Evolutionary conservation across 2,113 vertebrate genomes (phyloP), one percentile per base, ranked within the genome.

Genomic region (Dasypus novemcinctus): DNA sequence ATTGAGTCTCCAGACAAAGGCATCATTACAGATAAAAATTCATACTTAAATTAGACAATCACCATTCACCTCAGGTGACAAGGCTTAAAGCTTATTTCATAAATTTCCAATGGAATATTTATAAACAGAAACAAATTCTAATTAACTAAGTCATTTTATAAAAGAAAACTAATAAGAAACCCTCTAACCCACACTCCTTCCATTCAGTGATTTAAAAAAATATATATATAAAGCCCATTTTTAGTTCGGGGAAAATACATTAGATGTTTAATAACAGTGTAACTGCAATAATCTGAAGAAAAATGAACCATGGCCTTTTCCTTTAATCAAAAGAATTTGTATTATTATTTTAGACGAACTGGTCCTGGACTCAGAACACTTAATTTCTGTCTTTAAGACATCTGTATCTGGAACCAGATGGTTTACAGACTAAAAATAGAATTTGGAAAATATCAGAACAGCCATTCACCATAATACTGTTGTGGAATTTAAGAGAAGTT

Each of bases 71-170:
- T 93, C 61, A 69, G 68, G 68, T 87, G 97, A 97, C 87, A 96
- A 95, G 95, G 84, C 93, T 96, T 97, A 93, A 96, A 80, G 36
- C 89, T 97, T 95, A 96, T 96, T 97, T 95, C 96, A 98, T 94
- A 98, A 96, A 95, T 96, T 96, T 93, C 66, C n/a, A 93, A 97
- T 95, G 38, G 97, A 98, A 96, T 97, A 97, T 96, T 98, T 97
- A 97, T 97, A 97, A 97, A 94, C 0, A 1, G 95, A 98, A 97
- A 97, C 97, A 97, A 96, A 96, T 97, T 98, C 97, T 97, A 97
- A 98, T 97, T 97, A 98, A 96, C 87, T 93, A 94, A 96, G 59
- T 82, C 84, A 96, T 95, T 95, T 95, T 83, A 74, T 91, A 98
- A 97, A 93, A 93, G 43, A 6, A 87, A 90, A 92, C 4, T 36